Base-by-base conservation (phyloP, 2,113 vertebrate genomes). In the Nicator chloris region DNA sequence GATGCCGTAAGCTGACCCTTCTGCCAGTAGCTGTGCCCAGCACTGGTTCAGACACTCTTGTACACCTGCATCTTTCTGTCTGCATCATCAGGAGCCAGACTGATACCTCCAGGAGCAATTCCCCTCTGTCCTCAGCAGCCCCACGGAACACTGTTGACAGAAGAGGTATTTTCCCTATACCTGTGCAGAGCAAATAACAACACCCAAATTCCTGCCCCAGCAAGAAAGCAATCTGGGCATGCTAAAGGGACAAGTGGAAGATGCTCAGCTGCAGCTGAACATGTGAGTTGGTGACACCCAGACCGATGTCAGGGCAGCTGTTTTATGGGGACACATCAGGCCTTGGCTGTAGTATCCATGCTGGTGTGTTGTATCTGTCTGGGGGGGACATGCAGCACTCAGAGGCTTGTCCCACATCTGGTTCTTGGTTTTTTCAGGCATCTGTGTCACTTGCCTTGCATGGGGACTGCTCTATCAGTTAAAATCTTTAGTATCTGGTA, bases 221-320 rank as follows among this genome's bases (percentile, higher is more conserved):
- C 22, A 51, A n/a, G 69, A 45, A 42, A 16, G 42, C 3, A 68
- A 39, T 49, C 4, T 5, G 30, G 23, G 37, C 4, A 5, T 3
- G 27, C 42, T 11, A 33, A 12, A 44, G 56, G 31, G 61, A 35
- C 3, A 5, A 37, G 77, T 13, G 18, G 39, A 14, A 75, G 72
- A 6, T 11, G 44, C 28, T 10, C 20, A 7, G 54, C 60, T 63
- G 10, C 42, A 39, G 76, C 44, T 14, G 57, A 51, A 71, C 47
- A 53, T 0, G 0, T 0, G 2, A 37, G 21, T 4, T 63, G 56
- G 33, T 37, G 56, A 61, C 56, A 31, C 6, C 45, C 45, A 83
- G 68, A 49, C 17, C 4, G 1, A 27, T 18, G n/a, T 28, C 49
- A 45, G 49, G 59, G 64, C 42, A n/a, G n/a, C 63, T n/a, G 11